These are phyloP conservation scores for Drosophila kambysellisi DNA, from an alignment of 2,888 invertebrate genomes.

Conservation along the genomic window DNA sequence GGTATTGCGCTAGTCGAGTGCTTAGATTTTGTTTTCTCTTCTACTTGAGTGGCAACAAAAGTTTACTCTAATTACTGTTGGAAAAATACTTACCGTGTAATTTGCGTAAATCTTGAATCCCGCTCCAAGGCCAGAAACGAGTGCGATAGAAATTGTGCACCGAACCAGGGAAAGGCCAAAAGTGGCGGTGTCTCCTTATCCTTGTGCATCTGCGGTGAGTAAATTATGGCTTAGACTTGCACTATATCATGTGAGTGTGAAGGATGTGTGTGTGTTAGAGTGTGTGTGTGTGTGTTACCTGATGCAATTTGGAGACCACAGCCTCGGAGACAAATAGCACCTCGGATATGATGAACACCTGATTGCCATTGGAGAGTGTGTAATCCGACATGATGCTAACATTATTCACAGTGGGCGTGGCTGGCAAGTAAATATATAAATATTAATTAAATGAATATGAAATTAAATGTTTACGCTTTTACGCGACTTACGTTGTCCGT, in stretches of 20 bases:
- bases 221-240: constrained; percentile 23
- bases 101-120: constrained; percentile 87
- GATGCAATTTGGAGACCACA: constrained; percentile 87
- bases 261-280: constrained; percentile 1
- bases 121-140: constrained; percentile 88
- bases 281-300: constrained; percentile 82
- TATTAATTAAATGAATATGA: not conserved
- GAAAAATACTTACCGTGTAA: constrained; percentile 84
- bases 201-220: constrained; percentile 85
- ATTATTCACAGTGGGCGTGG: constrained; percentile 87
- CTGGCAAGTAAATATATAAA: constrained; percentile 71
- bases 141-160: constrained; percentile 88
- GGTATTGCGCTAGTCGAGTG: not conserved
- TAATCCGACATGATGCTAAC: constrained; percentile 87
- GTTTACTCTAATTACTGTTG: constrained; percentile 12
- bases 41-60: not conserved
- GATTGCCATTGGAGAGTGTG: constrained; percentile 88
- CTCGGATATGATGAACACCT: constrained; percentile 88
- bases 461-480: not conserved
- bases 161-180: constrained; percentile 88
- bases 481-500: constrained; percentile 86
- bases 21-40: not conserved
- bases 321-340: constrained; percentile 88
- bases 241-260: constrained; percentile 30
- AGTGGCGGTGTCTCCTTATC: constrained; percentile 89